A percentile compares a stretch with the other conserved stretches of the same genome.
These are phyloP conservation scores for Hippocampus abdominalis DNA, from an alignment of 2,113 vertebrate species.

Conservation along the genomic window DNA sequence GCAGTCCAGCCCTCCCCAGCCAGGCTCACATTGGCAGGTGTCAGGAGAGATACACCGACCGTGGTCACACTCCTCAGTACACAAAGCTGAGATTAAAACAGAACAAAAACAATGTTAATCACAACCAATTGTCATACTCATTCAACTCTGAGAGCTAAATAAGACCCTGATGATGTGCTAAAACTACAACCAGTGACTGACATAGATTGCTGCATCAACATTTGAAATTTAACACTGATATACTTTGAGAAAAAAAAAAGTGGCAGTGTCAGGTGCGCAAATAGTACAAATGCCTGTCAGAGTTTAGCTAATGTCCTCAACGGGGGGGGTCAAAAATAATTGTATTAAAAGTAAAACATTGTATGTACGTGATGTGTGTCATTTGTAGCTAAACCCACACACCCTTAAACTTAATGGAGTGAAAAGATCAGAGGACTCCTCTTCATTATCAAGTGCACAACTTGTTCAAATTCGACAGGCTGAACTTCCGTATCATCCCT, in stretches of 20 bases:
- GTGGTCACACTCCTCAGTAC: slow-evolving; percentile 86
- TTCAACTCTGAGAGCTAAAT: background rate
- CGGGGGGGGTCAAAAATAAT: too few species aligned
- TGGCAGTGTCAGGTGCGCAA: too few species aligned
- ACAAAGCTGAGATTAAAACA: slow-evolving; percentile 73
- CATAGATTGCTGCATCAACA: background rate
- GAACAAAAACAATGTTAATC: background rate
- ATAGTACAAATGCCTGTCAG: too few species aligned
- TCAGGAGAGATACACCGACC: slow-evolving; percentile 89
- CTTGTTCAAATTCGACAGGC: slow-evolving; percentile 7
- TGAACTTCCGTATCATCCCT: slow-evolving; percentile 16
- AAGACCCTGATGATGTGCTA: background rate
- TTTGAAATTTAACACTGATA: background rate
- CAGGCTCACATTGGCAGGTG: slow-evolving; percentile 89
- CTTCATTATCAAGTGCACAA: slow-evolving; percentile 1
- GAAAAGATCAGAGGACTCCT: background rate
- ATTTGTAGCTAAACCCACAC: background rate
- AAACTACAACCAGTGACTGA: background rate
- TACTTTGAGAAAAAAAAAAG: too few species aligned
- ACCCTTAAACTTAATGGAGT: background rate
- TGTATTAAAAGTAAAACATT: too few species aligned
- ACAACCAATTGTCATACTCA: background rate
- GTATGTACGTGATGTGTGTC: background rate
- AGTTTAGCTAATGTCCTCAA: too few species aligned
- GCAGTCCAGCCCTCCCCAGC: slow-evolving; percentile 90